phyloP scores from a whole-genome alignment of 2,113 vertebrate genomes.

The Oryzias woworae region DNA sequence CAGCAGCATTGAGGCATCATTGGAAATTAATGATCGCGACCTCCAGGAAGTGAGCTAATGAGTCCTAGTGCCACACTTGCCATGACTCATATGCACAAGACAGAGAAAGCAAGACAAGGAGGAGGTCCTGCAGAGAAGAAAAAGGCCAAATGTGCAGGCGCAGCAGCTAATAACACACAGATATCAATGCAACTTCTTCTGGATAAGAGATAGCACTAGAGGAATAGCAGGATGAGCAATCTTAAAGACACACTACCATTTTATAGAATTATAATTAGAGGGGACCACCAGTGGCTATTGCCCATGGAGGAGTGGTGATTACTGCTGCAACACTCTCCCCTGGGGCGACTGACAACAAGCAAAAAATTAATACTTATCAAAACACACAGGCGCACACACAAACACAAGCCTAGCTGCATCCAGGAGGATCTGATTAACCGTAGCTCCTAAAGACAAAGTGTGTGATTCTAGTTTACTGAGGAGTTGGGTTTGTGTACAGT shows the following conservation, averaged over 20 bases:
- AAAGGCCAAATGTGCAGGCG: conserved; percentile 26
- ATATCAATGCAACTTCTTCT: conserved; percentile 44
- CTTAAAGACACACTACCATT: conserved; percentile 38
- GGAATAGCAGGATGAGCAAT: conserved; percentile 19
- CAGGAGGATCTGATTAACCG: conserved; percentile 24
- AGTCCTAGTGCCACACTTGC: conserved; percentile 48
- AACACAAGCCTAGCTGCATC: conserved; percentile 10
- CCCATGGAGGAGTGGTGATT: conserved; percentile 65
- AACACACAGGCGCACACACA: conserved; percentile 25
- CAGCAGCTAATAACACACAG: conserved; percentile 47
- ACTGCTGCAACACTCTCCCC: conserved; percentile 67
- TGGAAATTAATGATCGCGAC: conserved; percentile 78
- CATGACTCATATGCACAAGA: conserved; percentile 7
- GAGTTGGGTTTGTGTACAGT: conserved; percentile 10
- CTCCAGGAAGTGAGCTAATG: conserved; percentile 77
- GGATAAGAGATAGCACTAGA: conserved; percentile 55
- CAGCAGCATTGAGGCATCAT: conserved; percentile 71
- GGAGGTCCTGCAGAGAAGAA: conserved; percentile 32
- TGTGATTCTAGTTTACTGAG: conserved; percentile 2
- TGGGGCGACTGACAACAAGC: conserved; percentile 56
- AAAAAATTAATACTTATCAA: conserved; percentile 57
- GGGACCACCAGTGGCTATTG: conserved; percentile 65
- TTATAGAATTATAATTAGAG: conserved; percentile 65
- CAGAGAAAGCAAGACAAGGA: conserved; percentile 5
- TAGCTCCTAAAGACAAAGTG: conserved; percentile 3